Evolutionary conservation across 1,140 invertebrate species (phyloP), one percentile per base, ranked within the genome.

Genomic region (Olivierus martensii): DNA sequence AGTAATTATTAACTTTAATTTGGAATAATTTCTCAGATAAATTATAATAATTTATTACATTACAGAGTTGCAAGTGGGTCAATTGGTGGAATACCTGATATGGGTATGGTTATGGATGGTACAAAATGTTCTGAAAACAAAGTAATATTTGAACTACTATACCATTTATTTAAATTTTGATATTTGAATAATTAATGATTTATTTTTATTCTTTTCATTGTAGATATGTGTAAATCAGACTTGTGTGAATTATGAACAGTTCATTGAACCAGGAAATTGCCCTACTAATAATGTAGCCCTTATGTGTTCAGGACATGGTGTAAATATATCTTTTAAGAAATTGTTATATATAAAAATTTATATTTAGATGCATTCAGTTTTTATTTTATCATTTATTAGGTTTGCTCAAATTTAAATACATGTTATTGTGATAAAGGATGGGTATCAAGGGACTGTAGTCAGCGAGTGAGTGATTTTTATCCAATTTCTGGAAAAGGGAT

Each of bases 271-370:
- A 66, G 82, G 79, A 51, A 84, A 83, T 65, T 96, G 91, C 71
- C 88, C 88, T 42, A 84, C 79, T 49, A 92, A 91, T 67, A 82
- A 86, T 68, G 79, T 84, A 61, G 83, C 83, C 62, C 70, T 80
- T 58, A 86, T 92, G 65, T 98, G 94, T 71, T 96, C 91, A 37
- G 85, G 85, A 42, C 81, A 89, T 72, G 93, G 92, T 70, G 87
- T 91, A 75, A 52, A 28, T 36, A 17, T 9, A 14, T 45, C 44
- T 46, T 46, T 46, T 36, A 15, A 22, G 14, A n/a, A n/a, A n/a
- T 17, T 46, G 14, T 43, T 22, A 43, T 43, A 12, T 17, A 12
- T 39, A 17, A 17, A 39, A 39, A 12, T 12, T 39, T 17, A 39
- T 39, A 12, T 39, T 39, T 12, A 17, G 12, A 12, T 12, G 38